Percentiles rank a stretch among this genome's conserved stretches.
These are phyloP conservation scores for Craterocephalus amniculus DNA, from an alignment of 2,797 vertebrate genomes.

Conservation along the genomic window DNA sequence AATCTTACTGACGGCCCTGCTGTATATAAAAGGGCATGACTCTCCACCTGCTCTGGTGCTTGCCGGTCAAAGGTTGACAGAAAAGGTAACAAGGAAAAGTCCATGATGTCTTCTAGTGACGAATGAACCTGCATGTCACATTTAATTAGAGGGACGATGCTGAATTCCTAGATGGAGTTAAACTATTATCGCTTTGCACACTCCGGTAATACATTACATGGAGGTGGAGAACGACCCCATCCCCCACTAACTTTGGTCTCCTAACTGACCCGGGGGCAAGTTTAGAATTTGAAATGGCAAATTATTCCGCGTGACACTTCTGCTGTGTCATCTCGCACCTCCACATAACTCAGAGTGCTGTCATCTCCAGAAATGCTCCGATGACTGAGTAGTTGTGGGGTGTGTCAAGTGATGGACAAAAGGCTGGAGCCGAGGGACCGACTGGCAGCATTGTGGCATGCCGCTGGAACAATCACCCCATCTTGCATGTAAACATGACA, in stretches of 20 bases:
- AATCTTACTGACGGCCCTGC: constrained; percentile 28
- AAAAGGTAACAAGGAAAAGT: constrained; percentile 24
- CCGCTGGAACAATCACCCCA: too few species aligned
- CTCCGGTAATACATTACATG: background rate
- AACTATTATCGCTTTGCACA: background rate
- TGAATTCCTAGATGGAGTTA: constrained; percentile 15
- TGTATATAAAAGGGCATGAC: constrained; percentile 18
- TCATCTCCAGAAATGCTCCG: background rate
- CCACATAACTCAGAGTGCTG: background rate
- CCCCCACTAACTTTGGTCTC: background rate
- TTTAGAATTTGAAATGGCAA: background rate
- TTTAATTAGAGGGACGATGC: constrained; percentile 49
- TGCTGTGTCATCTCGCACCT: background rate
- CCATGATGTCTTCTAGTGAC: constrained; percentile 7
- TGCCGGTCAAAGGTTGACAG: constrained; percentile 49
- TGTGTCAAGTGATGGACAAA: background rate
- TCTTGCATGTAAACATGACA: background rate
- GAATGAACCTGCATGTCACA: constrained; percentile 29
- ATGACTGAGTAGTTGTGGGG: too few species aligned
- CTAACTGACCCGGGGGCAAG: background rate
- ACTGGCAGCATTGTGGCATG: too few species aligned
- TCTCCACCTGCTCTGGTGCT: constrained; percentile 65
- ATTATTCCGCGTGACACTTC: background rate
- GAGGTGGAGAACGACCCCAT: background rate
- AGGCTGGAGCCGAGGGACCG: too few species aligned